Evolutionary conservation across 2,888 invertebrate genomes (phyloP).

Genomic region (Caradrina kadenii): DNA sequence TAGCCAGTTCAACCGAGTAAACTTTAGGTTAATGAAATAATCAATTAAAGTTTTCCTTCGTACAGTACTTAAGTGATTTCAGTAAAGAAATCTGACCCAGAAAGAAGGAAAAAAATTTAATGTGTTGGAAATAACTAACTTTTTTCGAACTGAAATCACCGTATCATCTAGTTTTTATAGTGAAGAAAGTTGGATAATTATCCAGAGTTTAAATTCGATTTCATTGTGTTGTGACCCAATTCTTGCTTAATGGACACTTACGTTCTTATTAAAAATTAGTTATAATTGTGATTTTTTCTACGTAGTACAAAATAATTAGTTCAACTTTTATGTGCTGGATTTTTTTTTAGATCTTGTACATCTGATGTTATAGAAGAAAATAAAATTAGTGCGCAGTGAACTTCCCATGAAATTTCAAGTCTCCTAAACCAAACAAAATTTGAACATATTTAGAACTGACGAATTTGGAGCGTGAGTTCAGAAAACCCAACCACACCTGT

Average conservation of each 20-base stretch:
- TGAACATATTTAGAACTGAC: slow-evolving; percentile 40
- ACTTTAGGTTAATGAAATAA: slow-evolving; percentile 25
- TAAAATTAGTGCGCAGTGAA: too few relatives aligned
- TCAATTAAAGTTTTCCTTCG: slow-evolving; percentile 25
- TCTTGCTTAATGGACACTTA: not conserved
- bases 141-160: slow-evolving; percentile 12
- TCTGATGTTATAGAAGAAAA: too few relatives aligned
- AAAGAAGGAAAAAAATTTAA: not conserved
- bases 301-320: too few relatives aligned
- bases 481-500: slow-evolving; percentile 57
- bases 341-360: too few relatives aligned
- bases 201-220: not conserved
- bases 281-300: too few relatives aligned
- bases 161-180: slow-evolving; percentile 21
- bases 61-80: slow-evolving; percentile 10
- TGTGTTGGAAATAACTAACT: slow-evolving; percentile 2
- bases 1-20: not conserved
- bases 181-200: not conserved
- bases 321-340: too few relatives aligned
- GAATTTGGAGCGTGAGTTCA: slow-evolving; percentile 50
- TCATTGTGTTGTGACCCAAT: not conserved
- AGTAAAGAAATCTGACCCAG: slow-evolving; percentile 8
- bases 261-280: too few relatives aligned
- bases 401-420: not conserved
- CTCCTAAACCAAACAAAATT: slow-evolving; percentile 12